Evolutionary conservation across 2,113 vertebrate species (phyloP), one percentile per base, ranked within the genome.

Genomic region (Recurvirostra avosetta): DNA sequence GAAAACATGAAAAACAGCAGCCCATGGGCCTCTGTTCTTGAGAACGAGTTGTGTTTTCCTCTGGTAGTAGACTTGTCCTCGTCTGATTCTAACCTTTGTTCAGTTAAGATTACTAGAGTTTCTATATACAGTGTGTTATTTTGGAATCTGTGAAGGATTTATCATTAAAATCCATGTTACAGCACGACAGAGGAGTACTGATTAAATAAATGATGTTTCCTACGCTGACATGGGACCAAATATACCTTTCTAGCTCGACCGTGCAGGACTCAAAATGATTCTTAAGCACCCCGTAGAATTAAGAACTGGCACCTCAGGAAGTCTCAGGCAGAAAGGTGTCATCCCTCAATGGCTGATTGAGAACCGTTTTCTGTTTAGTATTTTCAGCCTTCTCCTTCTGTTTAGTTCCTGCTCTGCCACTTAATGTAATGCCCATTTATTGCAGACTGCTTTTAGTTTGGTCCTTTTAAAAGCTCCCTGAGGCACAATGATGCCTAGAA

Each of bases 361-460:
- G 66, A 90, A 27, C 38, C 29, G 30, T 76, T 90, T 90, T 92
- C 86, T 90, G 5, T 73, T 92, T 18, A 40, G 66, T 72, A 68
- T 88, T 93, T 93, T 94, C 78, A 92, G 85, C 77, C 49, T 93
- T 88, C 77, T 78, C 58, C 40, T 95, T 65, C 73, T 81, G n/a
- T 62, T 94, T 92, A 89, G 92, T 87, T 95, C 88, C 91, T 94
- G 75, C 75, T 92, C 81, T 82, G 93, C 71, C 45, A 47, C 94
- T 97, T 97, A 96, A 95, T 94, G 89, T 92, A 96, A 95, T 97
- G 91, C 87, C 73, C 19, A 11, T 81, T 96, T 92, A 91, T 85
- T 83, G 87, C 84, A 95, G 93, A n/a, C 84, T 96, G 95, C 92
- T 97, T 97, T 97, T 97, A 97, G 94, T 97, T 97, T 94, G 80